Evolutionary conservation across 2,113 vertebrate species (phyloP).

Genomic region (Neomonachus schauinslandi): DNA sequence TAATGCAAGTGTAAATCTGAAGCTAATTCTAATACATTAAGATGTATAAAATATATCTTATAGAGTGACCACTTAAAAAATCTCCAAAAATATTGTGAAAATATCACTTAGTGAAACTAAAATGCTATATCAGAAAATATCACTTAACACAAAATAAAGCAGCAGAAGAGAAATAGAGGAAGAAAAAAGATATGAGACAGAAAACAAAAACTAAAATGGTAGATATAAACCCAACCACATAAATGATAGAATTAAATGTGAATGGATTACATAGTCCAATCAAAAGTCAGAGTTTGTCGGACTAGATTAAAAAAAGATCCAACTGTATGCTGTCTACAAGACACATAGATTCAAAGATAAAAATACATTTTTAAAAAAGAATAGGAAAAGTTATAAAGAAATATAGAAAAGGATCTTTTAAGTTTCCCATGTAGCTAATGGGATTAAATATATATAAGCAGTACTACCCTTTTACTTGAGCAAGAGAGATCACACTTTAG

Average conservation of each 20-base stretch:
- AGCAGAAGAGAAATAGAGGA: background rate
- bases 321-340: background rate
- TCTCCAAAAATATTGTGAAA: background rate
- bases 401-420: background rate
- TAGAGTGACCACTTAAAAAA: background rate
- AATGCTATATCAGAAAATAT: background rate
- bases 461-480: background rate
- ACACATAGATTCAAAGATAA: background rate
- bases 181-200: background rate
- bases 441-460: background rate
- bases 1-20: background rate
- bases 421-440: background rate
- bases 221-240: background rate
- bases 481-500: background rate
- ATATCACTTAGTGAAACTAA: background rate
- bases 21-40: background rate
- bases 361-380: background rate
- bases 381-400: background rate
- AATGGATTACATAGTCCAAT: background rate
- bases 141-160: background rate
- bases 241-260: background rate
- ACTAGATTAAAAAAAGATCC: background rate
- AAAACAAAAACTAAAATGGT: background rate
- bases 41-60: background rate
- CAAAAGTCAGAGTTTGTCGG: background rate